Base-by-base conservation (phyloP, 2,113 vertebrate species). In the Passer montanus region DNA sequence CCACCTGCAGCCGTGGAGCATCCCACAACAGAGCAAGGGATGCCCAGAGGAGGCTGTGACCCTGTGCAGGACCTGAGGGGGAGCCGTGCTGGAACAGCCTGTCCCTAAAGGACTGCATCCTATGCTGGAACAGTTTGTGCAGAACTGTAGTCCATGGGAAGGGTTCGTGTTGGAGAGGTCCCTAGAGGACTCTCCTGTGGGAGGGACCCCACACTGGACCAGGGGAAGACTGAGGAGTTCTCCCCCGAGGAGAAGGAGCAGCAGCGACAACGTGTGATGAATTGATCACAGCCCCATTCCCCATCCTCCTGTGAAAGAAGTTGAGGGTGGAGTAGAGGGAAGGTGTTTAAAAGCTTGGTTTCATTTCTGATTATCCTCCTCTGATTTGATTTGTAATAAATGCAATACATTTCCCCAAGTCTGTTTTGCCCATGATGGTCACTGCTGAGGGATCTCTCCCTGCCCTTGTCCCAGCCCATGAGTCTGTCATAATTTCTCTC, bases 261-360 rank as follows among this genome's bases (percentile, higher is more conserved):
- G 18, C 74, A 69, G 62, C 52, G 37, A 24, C 14, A 43, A 10
- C 0, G 0, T 24, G 18, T 41, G n/a, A 24, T 26, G 49, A 46
- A 58, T 10, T 1, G 1, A 52, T 43, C 30, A 13, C 33, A 81
- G 10, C 23, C 11, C n/a, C 43, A 10, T 47, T 73, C 22, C 35
- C 14, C 2, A 7, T 33, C 19, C 23, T 11, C 31, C 20, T 68
- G 33, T n/a, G 44, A 58, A 26, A 58, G 33, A 33, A 56, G 21
- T 7, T 69, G 30, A 20, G 18, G 19, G n/a, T 53, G n/a, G 3
- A 50, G 33, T n/a, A 27, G 31, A 41, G 21, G 39, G 15, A 60
- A 66, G 12, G 5, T 67, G 5, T 53, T 73, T 46, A 39, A 50
- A 64, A 56, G 18, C 31, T 87, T 41, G 9, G 3, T 64, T 72